Base-by-base conservation (phyloP, 2,113 vertebrate species). In the Pseudorasbora parva region DNA sequence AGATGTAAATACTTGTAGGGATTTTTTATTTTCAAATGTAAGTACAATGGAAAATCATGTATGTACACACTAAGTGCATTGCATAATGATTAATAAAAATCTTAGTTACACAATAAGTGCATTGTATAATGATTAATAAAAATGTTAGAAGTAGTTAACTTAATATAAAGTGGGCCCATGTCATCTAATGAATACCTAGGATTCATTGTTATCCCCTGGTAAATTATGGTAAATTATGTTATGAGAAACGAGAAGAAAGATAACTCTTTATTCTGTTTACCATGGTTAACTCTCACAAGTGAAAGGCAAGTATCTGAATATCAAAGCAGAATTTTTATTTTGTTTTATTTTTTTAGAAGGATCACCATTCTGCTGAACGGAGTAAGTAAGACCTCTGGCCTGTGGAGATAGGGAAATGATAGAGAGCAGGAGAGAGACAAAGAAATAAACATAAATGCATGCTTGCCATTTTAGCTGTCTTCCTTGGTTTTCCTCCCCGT, bases 371-470 rank as follows among this genome's bases (percentile, higher is more conserved):
- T 23, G 19, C 23, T 78, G 23, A 49, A 47, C n/a, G 0, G 21
- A 73, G 45, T 8, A 6, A 57, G 30, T 6, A 23, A 41, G 51
- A 15, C 74, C 74, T 57, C 74, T 37, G 75, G 33, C 75, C 54
- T 41, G 6, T n/a, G 19, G 19, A 37, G 30, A 57, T 77, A 21
- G 54, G 12, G 75, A 77, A 41, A 77, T 43, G 11, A 25, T 23
- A 77, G 51, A 77, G 54, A 77, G n/a, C 69, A 72, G 21, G 11
- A n/a, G 37, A 23, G 21, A 45, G 21, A 72, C 54, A 77, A 77
- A 78, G 33, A 78, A 17, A 82, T 79, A 41, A 64, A 69, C 23
- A 76, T 0, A 23, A 37, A 81, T 51, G 64, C 62, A 72, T 25
- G 23, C 33, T 25, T 19, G 8, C 33, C 56, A 78, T 78, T 78